Percentiles rank a stretch among this genome's conserved stretches.
These are phyloP conservation scores for Colletes collaris DNA, from an alignment of 2,888 invertebrate species.

Conservation along the genomic window DNA sequence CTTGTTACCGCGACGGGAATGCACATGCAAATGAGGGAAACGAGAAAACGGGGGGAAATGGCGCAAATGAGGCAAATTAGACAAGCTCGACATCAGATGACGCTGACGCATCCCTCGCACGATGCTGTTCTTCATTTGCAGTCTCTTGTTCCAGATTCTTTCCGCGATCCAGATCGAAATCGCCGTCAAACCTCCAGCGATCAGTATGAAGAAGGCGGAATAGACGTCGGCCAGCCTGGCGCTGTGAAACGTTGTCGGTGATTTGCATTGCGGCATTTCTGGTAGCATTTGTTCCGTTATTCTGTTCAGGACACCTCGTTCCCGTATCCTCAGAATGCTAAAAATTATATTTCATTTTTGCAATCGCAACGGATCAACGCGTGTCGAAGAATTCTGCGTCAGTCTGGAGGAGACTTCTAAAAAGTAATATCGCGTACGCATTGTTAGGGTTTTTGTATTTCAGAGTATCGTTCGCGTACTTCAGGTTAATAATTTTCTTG, in stretches of 20 bases:
- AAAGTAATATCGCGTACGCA: too few species aligned
- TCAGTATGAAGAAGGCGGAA: constrained; percentile 84
- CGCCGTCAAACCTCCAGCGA: constrained; percentile 82
- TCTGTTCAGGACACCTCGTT: constrained; percentile 79
- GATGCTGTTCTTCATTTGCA: constrained; percentile 64
- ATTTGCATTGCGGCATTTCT: constrained; percentile 85
- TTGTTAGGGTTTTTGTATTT: not conserved
- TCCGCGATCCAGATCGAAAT: constrained; percentile 76
- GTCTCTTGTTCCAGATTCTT: constrained; percentile 76
- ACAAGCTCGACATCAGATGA: constrained; percentile 43
- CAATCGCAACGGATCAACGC: not conserved
- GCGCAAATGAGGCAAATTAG: constrained; percentile 16
- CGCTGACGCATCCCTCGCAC: constrained; percentile 56
- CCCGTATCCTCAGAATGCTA: constrained; percentile 82
- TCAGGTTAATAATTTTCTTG: constrained; percentile 85
- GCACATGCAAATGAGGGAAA: constrained; percentile 39
- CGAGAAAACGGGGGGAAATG: constrained; percentile 5
- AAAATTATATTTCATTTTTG: not conserved
- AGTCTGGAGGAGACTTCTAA: too few species aligned
- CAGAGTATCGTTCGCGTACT: constrained; percentile 78
- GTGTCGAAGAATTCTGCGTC: too few species aligned
- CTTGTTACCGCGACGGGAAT: not conserved
- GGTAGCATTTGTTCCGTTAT: constrained; percentile 80
- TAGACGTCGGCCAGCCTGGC: constrained; percentile 86
- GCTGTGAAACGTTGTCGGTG: constrained; percentile 85